Evolutionary conservation across 2,888 invertebrate genomes (phyloP).

Genomic region (Ischnus inquisitorius): DNA sequence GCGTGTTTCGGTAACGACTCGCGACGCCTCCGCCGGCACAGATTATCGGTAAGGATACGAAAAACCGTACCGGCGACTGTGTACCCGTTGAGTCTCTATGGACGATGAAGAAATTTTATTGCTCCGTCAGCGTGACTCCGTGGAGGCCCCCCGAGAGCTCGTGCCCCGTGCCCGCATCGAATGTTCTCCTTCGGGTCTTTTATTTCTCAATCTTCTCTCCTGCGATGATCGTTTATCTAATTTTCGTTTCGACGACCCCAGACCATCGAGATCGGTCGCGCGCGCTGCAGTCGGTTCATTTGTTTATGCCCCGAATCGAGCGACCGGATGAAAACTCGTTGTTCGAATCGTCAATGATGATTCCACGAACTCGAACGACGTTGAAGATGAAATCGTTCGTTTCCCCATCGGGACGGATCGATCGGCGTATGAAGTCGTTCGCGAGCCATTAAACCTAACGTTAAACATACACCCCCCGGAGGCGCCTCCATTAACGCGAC

Average conservation of each 20-base stretch:
- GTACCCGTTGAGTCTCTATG: constrained; percentile 19
- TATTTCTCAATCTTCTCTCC: constrained; percentile 60
- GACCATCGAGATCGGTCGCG: background rate
- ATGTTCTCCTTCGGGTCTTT: constrained; percentile 47
- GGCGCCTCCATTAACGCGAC: constrained; percentile 44
- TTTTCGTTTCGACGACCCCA: constrained; percentile 13
- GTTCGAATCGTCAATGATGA: background rate
- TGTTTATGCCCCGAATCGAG: background rate
- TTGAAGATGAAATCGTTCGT: background rate
- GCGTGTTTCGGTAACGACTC: constrained; percentile 64
- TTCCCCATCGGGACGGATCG: constrained; percentile 18
- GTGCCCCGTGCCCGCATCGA: constrained; percentile 38
- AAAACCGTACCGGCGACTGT: constrained; percentile 29
- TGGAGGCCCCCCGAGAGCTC: constrained; percentile 29
- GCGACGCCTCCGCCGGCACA: constrained; percentile 31
- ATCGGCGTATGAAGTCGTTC: constrained; percentile 25
- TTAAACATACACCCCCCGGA: constrained; percentile 33
- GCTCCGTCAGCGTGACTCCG: constrained; percentile 65
- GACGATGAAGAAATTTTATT: constrained; percentile 61
- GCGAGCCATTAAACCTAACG: constrained; percentile 44
- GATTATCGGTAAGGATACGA: constrained; percentile 49
- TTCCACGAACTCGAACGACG: background rate
- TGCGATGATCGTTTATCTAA: constrained; percentile 35
- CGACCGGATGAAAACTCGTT: background rate
- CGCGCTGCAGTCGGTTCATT: background rate